Evolutionary conservation across 2,113 vertebrate genomes (phyloP).

Genomic region (Okapia johnstoni): DNA sequence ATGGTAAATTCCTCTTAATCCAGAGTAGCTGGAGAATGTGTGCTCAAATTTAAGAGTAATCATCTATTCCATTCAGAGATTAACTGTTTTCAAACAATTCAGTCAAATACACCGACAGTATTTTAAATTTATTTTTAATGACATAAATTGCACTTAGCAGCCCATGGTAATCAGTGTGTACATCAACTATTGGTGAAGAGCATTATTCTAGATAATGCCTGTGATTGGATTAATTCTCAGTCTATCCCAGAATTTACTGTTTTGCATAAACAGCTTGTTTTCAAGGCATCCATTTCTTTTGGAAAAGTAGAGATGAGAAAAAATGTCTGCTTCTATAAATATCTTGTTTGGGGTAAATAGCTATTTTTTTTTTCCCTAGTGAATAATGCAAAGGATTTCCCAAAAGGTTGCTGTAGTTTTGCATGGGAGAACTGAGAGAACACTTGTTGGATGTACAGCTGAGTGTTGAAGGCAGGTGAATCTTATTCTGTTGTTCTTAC

Average conservation of each 20-base stretch:
- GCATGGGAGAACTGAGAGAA: no score
- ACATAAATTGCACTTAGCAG: not conserved
- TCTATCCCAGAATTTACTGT: not conserved
- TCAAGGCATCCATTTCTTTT: constrained; percentile 3
- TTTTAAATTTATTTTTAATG: not conserved
- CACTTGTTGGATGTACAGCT: not conserved
- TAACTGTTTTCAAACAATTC: constrained; percentile 6
- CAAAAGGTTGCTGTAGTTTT: not conserved
- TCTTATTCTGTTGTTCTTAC: not conserved
- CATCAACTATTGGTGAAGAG: not conserved
- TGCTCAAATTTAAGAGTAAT: not conserved
- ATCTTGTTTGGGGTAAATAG: not conserved
- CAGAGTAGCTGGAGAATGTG: not conserved
- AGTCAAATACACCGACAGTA: not conserved
- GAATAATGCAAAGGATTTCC: not conserved
- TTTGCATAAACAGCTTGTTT: not conserved
- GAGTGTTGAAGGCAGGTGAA: not conserved
- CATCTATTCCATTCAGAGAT: not conserved
- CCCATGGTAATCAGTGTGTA: not conserved
- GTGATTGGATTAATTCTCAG: not conserved
- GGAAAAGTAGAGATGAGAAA: not conserved
- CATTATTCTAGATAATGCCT: not conserved
- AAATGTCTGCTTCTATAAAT: not conserved
- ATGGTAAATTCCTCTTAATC: not conserved
- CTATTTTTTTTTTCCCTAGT: not conserved